Percentiles rank a stretch among this genome's conserved stretches.
Conservation (phyloP, 2,888 invertebrate species). For the Pterobdella sp. region DNA sequence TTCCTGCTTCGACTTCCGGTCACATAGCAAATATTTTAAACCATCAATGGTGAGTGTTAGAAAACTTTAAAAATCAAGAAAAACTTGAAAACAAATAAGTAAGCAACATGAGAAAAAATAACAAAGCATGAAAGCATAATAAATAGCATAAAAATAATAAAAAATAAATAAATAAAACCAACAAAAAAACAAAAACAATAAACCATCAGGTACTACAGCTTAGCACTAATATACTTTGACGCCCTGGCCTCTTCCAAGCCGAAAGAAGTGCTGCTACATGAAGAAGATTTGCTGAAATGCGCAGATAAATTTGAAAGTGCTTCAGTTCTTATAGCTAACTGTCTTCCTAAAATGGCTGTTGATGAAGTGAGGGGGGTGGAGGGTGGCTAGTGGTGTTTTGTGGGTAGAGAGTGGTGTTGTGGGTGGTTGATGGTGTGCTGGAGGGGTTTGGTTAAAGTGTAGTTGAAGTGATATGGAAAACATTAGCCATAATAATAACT, state of each 20-base stretch:
- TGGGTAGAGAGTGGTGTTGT: too few relatives aligned
- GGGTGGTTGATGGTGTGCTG: too few relatives aligned
- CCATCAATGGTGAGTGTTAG: neutral
- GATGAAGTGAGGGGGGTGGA: slow-evolving; percentile 7
- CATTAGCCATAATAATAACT: too few relatives aligned
- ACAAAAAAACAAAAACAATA: slow-evolving; percentile 6
- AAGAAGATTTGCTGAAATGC: slow-evolving; percentile 6
- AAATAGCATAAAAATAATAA: neutral
- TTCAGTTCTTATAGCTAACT: neutral
- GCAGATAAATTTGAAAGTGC: slow-evolving; percentile 16
- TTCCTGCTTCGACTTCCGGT: neutral
- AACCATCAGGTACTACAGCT: neutral
- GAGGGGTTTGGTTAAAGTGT: too few relatives aligned
- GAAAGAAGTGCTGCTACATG: slow-evolving; percentile 18
- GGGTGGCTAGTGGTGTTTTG: neutral
- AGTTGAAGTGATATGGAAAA: too few relatives aligned
- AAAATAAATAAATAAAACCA: neutral
- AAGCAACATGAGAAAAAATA: too few relatives aligned
- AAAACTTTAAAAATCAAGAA: neutral
- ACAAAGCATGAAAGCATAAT: too few relatives aligned
- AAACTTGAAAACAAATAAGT: neutral
- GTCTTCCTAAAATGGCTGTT: slow-evolving; percentile 23
- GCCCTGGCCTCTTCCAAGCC: slow-evolving; percentile 17
- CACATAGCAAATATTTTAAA: neutral
- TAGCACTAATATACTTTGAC: slow-evolving; percentile 29